Evolutionary conservation across 2,888 invertebrate genomes (phyloP).

Genomic region (Ormia ochracea): DNA sequence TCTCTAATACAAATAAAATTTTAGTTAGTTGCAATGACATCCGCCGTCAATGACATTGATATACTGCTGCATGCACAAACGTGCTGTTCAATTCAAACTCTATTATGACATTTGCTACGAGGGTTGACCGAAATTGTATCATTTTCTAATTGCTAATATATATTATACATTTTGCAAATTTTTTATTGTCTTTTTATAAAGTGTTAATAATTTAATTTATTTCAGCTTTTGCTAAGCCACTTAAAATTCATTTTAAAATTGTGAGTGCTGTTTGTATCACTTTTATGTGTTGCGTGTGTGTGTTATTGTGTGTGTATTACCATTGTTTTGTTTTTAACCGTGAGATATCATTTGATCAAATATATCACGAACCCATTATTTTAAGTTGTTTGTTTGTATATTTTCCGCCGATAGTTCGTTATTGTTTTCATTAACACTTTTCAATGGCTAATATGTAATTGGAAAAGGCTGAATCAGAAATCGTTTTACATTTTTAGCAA

Average conservation of each 20-base stretch:
- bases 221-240: slow-evolving; percentile 13
- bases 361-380: slow-evolving; percentile 42
- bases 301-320: neutral
- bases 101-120: neutral
- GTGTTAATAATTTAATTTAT: slow-evolving; percentile 19
- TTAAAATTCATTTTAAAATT: neutral
- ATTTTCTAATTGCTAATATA: neutral
- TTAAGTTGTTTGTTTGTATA: slow-evolving; percentile 13
- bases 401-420: slow-evolving; percentile 7
- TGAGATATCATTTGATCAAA: slow-evolving; percentile 38
- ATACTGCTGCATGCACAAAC: neutral
- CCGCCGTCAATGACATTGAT: neutral
- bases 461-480: slow-evolving; percentile 7
- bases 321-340: slow-evolving; percentile 36
- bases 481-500: neutral
- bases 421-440: slow-evolving; percentile 31
- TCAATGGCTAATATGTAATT: slow-evolving; percentile 6
- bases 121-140: neutral
- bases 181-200: slow-evolving; percentile 37
- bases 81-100: neutral
- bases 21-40: neutral
- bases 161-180: slow-evolving; percentile 1
- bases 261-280: neutral
- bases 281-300: too few relatives aligned
- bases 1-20: neutral